phyloP scores from a whole-genome alignment of 2,113 vertebrate genomes.

The Sphaerodactylus townsendi region DNA sequence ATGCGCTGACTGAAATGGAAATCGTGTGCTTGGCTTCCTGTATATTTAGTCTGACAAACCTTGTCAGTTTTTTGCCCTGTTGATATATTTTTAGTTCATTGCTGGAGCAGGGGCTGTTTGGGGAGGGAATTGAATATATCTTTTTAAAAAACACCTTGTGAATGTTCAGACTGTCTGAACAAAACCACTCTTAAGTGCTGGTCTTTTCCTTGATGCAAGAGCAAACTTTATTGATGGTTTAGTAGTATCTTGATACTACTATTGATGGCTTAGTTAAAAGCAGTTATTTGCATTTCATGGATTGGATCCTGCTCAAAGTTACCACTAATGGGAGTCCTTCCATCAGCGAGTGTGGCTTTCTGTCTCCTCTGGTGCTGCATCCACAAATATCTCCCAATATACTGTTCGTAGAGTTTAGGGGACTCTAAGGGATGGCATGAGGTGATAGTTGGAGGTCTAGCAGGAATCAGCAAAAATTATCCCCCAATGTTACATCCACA shows the following conservation, averaged over 20 bases:
- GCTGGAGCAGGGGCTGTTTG: not conserved
- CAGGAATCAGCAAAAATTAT: too few relatives aligned
- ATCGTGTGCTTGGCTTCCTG: accelerated
- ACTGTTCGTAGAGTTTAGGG: not conserved
- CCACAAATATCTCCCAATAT: too few relatives aligned
- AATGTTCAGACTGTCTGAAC: not conserved
- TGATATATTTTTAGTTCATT: not conserved
- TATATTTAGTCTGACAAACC: not conserved
- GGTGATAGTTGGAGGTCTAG: too few relatives aligned
- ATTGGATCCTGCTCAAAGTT: too few relatives aligned
- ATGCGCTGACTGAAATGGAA: not conserved
- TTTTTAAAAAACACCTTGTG: not conserved
- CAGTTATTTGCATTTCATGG: not conserved
- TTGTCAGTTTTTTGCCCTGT: not conserved
- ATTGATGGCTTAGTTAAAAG: too few relatives aligned
- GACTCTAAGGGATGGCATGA: too few relatives aligned
- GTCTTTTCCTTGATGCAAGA: not conserved
- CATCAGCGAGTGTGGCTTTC: too few relatives aligned
- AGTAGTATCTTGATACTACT: not conserved
- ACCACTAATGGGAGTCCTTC: too few relatives aligned
- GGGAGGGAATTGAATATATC: not conserved
- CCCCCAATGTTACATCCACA: too few relatives aligned
- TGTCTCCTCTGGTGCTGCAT: too few relatives aligned
- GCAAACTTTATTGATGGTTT: not conserved
- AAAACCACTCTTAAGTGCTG: not conserved